These are phyloP conservation scores for Amiota communis DNA, from an alignment of 2,888 invertebrate species.

Conservation along the genomic window DNA sequence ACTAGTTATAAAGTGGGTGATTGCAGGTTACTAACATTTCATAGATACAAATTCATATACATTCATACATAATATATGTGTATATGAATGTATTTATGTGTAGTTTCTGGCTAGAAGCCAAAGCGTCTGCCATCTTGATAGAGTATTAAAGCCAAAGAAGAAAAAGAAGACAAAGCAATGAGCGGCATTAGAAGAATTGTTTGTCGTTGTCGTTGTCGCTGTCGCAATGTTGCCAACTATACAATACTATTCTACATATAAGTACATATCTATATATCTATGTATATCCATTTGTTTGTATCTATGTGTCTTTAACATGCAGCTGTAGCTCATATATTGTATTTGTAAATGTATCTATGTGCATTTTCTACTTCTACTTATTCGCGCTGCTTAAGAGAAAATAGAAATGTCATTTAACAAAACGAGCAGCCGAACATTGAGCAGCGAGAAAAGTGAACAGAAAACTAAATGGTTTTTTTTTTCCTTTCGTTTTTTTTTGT, in stretches of 20 bases:
- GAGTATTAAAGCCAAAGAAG: constrained; percentile 53
- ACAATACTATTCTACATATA: background rate
- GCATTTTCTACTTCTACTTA: constrained; percentile 45
- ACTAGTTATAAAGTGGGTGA: constrained; percentile 2
- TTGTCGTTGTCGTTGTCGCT: constrained; percentile 4
- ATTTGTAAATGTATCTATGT: constrained; percentile 40
- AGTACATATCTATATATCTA: background rate
- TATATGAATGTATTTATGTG: constrained; percentile 35
- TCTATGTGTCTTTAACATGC: constrained; percentile 9
- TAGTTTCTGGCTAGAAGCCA: constrained; percentile 57
- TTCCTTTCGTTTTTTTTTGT: too few relatives aligned
- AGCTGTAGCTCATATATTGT: constrained; percentile 12
- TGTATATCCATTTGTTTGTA: background rate
- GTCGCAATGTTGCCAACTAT: constrained; percentile 43
- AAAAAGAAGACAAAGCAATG: constrained; percentile 26
- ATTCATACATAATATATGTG: constrained; percentile 48
- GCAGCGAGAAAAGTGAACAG: constrained; percentile 24
- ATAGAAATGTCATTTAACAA: constrained; percentile 63
- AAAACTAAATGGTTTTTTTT: background rate
- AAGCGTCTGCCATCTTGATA: constrained; percentile 68
- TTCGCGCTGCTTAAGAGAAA: constrained; percentile 41
- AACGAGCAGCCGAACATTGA: constrained; percentile 38
- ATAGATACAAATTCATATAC: constrained; percentile 38
- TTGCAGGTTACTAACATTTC: constrained; percentile 45
- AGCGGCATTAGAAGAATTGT: constrained; percentile 62